These are phyloP conservation scores for Papilio dardanus DNA, from an alignment of 1,140 invertebrate genomes.

Conservation along the genomic window DNA sequence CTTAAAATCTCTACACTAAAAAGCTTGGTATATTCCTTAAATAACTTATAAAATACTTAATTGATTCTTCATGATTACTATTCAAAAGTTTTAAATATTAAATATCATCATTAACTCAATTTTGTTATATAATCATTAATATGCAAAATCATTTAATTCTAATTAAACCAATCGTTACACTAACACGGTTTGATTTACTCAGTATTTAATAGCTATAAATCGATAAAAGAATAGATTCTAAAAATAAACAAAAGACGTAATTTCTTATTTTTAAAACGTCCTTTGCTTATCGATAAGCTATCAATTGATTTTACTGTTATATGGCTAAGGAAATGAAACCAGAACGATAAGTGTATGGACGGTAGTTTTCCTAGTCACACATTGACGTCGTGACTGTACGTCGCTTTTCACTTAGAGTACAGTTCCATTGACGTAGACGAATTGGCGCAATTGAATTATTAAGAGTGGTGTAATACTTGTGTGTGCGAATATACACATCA, in stretches of 20 bases:
- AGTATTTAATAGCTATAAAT: not conserved
- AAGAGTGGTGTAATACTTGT: not conserved
- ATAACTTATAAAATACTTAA: too few species aligned
- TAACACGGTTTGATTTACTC: slow-evolving; percentile 13
- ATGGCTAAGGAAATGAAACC: slow-evolving; percentile 9
- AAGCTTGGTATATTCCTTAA: too few species aligned
- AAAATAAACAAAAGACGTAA: slow-evolving; percentile 15
- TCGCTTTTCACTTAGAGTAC: slow-evolving; percentile 14
- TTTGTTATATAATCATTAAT: slow-evolving; percentile 16
- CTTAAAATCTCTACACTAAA: too few species aligned
- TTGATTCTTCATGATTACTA: too few species aligned
- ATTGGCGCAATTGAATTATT: slow-evolving; percentile 1
- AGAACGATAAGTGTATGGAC: slow-evolving; percentile 15
- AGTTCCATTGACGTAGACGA: slow-evolving; percentile 6
- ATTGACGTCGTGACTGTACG: not conserved
- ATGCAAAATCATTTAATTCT: not conserved
- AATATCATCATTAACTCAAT: not conserved
- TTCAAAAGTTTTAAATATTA: too few species aligned
- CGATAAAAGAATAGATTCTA: not conserved
- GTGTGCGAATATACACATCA: not conserved
- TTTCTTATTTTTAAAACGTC: not conserved
- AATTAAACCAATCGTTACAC: slow-evolving; percentile 7
- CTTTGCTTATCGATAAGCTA: slow-evolving; percentile 8
- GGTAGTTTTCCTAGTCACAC: slow-evolving; percentile 22
- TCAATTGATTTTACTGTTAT: not conserved